Evolutionary conservation across 2,797 vertebrate species (phyloP), one percentile per base, ranked within the genome.

Genomic region (Spondyliosoma cantharus): DNA sequence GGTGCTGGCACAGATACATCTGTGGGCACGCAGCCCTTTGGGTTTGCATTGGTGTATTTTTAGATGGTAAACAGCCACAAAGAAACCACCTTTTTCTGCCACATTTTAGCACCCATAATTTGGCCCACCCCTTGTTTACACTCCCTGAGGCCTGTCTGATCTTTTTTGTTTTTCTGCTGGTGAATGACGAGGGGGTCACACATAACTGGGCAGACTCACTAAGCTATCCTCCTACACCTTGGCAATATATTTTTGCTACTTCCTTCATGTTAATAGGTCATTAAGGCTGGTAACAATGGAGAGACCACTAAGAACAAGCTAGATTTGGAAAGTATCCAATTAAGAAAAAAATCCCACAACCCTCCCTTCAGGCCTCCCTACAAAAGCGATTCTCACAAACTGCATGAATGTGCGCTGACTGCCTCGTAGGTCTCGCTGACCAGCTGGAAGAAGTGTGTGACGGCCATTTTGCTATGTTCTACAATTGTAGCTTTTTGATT

Each of bases 101-200:
- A 83, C 85, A 85, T 86, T 92, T 88, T 92, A 74, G 87, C 88
- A 93, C 89, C 91, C 76, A 57, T 94, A 90, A 92, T 94, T 94
- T 92, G 78, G 73, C 86, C 88, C 89, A 81, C 92, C 87, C 81
- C 76, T 85, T 92, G 90, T 93, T 93, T 94, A 92, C 82, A 29
- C 80, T 90, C 43, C 29, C 9, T 63, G 12, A 62, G 80, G 56
- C 70, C 60, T 57, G 73, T 27, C 71, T 83, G 78, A 87, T 87
- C 79, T 89, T 45, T 29, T 80, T 78, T 91, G 81, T 92, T 92
- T 88, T 90, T 74, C 67, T 89, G 77, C 65, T 81, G 66, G 78
- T 90, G 86, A 90, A 77, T 84, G 89, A 93, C 90, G 88, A 90
- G 45, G 75, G 75, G 88, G 79, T 92, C 82, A 74, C 65, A 52